phyloP scores from a whole-genome alignment of 2,888 invertebrate species.

The Nymphalis urticae region DNA sequence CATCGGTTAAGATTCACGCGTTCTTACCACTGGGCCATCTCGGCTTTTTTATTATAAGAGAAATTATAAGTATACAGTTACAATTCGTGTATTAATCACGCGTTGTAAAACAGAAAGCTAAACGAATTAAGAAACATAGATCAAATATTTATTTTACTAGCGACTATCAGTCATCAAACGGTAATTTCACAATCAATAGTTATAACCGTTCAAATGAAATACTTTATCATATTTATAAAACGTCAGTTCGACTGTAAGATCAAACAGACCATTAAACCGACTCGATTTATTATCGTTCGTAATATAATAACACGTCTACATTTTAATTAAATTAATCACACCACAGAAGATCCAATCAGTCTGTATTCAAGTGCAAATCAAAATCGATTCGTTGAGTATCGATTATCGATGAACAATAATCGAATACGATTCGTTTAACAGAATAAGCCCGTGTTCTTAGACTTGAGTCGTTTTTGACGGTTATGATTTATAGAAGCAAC shows the following conservation, averaged over 20 bases:
- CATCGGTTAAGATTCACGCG: no score
- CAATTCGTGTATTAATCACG: no score
- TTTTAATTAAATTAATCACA: conserved; percentile 48
- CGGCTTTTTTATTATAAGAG: no score
- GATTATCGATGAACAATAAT: conserved; percentile 33
- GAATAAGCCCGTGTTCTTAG: conserved; percentile 40
- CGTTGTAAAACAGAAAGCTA: background rate
- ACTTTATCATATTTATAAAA: conserved; percentile 28
- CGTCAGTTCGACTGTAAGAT: conserved; percentile 30
- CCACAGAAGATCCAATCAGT: conserved; percentile 49
- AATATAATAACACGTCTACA: conserved; percentile 39
- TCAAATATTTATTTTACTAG: conserved; percentile 7
- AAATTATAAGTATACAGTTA: no score
- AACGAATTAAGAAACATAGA: conserved; percentile 2
- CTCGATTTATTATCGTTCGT: conserved; percentile 43
- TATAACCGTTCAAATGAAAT: conserved; percentile 23
- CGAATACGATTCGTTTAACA: conserved; percentile 36
- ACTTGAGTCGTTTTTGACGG: conserved; percentile 32
- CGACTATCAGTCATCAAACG: conserved; percentile 11
- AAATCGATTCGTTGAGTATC: conserved; percentile 34
- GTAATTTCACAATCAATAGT: conserved; percentile 19
- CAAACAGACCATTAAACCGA: conserved; percentile 39
- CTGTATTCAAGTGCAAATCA: conserved; percentile 51
- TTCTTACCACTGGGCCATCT: no score
- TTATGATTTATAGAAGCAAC: conserved; percentile 44